Base-by-base conservation (phyloP, 1,140 invertebrate genomes). In the Bombus sylvicola region DNA sequence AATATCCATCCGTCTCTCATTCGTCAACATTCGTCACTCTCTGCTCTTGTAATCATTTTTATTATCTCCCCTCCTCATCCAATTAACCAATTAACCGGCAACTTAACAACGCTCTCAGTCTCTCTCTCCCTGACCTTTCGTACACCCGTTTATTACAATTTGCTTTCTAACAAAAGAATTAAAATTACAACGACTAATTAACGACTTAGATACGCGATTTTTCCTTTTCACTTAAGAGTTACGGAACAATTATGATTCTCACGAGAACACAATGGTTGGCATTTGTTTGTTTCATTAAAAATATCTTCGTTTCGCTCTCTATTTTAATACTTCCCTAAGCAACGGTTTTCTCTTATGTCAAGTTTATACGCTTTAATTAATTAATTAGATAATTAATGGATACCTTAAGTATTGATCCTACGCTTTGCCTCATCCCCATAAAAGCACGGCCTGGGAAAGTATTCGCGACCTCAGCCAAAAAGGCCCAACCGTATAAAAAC, bases 241-340 rank as follows among this genome's bases (percentile, higher is more conserved):
- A 93, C 80, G 86, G 88, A 92, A 92, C 91, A 92, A 93, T 91
- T 93, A 92, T 92, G 91, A 92, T 92, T 92, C 88, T 90, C 87
- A 89, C 80, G 82, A 91, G 93, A 94, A 94, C 93, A 94, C 93
- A 94, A 94, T 93, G 86, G 89, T 94, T 94, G 93, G 92, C 89
- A 92, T 90, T 93, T 93, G 82, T 87, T 64, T 87, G 74, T 80
- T 83, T 92, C 83, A 73, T 93, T 91, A 90, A 91, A 93, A 93
- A 93, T 91, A 93, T 66, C 81, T 89, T 78, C 47, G 74, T 81
- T 79, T 89, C 87, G 86, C 64, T 72, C 86, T 91, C n/a, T 66
- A 66, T 18, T 31, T 66, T 66, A 91, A 91, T 90, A 92, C 72
- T 89, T 90, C 76, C 85, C 86, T 93, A 92, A 62, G 85, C 78